These are phyloP conservation scores for Hololepta plana DNA, from an alignment of 2,888 invertebrate species.

Conservation along the genomic window DNA sequence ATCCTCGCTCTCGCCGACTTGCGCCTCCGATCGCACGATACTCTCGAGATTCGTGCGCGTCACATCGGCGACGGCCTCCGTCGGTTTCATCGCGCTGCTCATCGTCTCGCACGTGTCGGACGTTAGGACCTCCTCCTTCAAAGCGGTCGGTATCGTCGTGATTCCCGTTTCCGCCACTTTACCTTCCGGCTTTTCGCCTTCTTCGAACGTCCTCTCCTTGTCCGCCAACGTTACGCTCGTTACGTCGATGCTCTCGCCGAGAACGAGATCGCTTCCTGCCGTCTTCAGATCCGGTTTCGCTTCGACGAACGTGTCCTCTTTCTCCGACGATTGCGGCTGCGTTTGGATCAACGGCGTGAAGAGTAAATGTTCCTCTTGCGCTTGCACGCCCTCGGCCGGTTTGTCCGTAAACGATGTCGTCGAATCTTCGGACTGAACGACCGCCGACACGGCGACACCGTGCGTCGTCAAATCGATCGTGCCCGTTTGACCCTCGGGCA, in stretches of 20 bases:
- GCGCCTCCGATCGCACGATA: constrained; percentile 33
- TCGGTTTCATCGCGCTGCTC: constrained; percentile 16
- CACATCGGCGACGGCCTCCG: constrained; percentile 29
- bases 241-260: constrained; percentile 34
- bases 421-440: constrained; percentile 31
- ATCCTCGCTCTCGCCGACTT: constrained; percentile 24
- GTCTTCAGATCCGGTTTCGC: constrained; percentile 28
- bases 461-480: constrained; percentile 32
- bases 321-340: constrained; percentile 38
- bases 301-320: constrained; percentile 31
- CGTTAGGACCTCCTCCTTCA: no score
- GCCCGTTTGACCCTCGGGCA: constrained; percentile 30
- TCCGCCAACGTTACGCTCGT: constrained; percentile 36
- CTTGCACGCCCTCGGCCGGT: no score
- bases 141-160: constrained; percentile 28
- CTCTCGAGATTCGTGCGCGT: constrained; percentile 35
- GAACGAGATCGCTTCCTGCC: constrained; percentile 30
- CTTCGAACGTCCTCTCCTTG: constrained; percentile 33
- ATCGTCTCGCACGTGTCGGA: constrained; percentile 25
- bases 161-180: constrained; percentile 33
- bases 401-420: constrained; percentile 17
- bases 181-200: constrained; percentile 17
- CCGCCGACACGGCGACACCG: constrained; percentile 37
- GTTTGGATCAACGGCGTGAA: no score
- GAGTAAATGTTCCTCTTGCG: constrained; percentile 15